Base-by-base conservation (phyloP, 2,113 vertebrate species). In the Myodes glareolus region DNA sequence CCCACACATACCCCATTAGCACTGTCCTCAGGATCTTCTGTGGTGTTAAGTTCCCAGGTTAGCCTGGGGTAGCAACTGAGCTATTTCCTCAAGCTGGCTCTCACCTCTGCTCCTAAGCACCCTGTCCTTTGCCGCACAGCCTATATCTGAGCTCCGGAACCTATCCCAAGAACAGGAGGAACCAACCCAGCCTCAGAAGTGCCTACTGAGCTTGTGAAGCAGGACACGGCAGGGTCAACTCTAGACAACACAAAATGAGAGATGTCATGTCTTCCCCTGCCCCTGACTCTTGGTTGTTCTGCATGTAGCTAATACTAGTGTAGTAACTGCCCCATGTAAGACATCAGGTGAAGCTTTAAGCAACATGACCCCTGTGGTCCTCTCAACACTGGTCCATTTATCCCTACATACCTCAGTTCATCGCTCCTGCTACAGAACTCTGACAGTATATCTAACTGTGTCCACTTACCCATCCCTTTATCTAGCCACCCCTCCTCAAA, bases 281-380 rank as follows among this genome's bases (percentile, higher is more conserved):
- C 23, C 80, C 50, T 65, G 88, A 52, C 50, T 61, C 33, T 72
- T 25, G 5, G 0, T 23, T 39, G 10, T 77, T 45, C 90, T 23
- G 8, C 29, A n/a, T 16, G 36, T 10, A 12, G 21, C 7, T 7
- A 3, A 7, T 4, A 10, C 27, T 27, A 1, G 14, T 11, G 33
- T 55, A 11, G 9, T 3, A 14, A 19, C n/a, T 12, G n/a, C n/a
- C 10, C 39, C 13, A 0, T 5, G 10, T 2, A 11, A n/a, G 65
- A 84, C 25, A 29, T 14, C 4, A 2, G 77, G 16, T 1, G 55
- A 27, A 3, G 11, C 33, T 72, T 25, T 61, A 39, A 45, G 27
- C 19, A 6, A 4, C 36, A 17, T 17, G 7, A 17, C 17, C 2
- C 11, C 42, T 12, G 4, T 13, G 0, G 25, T 31, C 65, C 2